Evolutionary conservation across 2,888 invertebrate genomes (phyloP), one percentile per base, ranked within the genome.

Genomic region (Odontothrips loti): DNA sequence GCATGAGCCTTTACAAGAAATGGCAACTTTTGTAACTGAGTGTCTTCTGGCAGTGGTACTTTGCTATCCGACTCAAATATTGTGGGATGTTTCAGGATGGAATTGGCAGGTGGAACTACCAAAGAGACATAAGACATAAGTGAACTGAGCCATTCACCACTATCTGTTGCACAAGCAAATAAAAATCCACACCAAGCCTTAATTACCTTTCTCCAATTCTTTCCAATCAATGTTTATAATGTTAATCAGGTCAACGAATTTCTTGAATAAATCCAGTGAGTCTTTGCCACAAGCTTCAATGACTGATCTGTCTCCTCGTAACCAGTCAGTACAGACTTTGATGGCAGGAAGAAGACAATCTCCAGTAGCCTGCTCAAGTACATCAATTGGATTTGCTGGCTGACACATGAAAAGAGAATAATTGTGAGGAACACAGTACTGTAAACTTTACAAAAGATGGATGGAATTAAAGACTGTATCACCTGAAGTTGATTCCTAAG

Each of bases 321-420:
- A 89, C 97, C 96, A 97, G 87, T 96, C 96, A 86, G 93, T 93
- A 83, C 95, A 90, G 83, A 96, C 88, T 87, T 94, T 94, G 47
- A 95, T 90, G 83, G 93, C 91, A 48, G 91, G 89, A 51, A 95
- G 86, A 83, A 92, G 89, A 79, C 91, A 90, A 8, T 75, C 68
- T 27, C 27, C 91, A 47, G 88, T 86, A 78, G 93, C 88, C 83
- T 92, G 91, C 81, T 91, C 89, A 83, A 92, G 86, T 83, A 92
- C 86, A 82, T 90, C 90, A 80, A 87, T 87, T 79, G 90, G 86
- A 84, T 90, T 88, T 82, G 68, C 27, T 12, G 68, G 27, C 68
- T 75, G 23, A 23, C 12, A 75, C 0, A 58, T 0, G 20, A 11
- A 11, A 27, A 10, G 27, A 58, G 17, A 58, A 58, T 17, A 15